A percentile compares a stretch with the other conserved stretches of the same genome.
Evolutionary conservation across 2,888 invertebrate species (phyloP).

Genomic region (Omphaloscelis lunosa): DNA sequence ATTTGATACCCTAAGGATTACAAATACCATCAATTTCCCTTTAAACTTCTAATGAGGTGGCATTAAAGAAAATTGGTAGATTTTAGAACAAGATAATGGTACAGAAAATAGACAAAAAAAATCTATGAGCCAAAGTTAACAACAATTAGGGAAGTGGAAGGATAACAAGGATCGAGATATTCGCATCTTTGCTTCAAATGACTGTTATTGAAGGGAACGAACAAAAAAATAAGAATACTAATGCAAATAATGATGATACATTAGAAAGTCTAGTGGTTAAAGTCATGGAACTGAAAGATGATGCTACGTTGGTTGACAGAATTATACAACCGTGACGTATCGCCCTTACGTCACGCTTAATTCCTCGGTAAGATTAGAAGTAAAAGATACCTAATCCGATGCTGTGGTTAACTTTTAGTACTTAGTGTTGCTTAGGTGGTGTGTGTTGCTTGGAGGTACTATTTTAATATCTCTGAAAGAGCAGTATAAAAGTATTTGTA

Average conservation of each 20-base stretch:
- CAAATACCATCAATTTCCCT: slow-evolving; percentile 76
- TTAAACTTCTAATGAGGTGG: slow-evolving; percentile 67
- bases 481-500: background rate
- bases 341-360: slow-evolving; percentile 53
- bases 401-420: slow-evolving; percentile 49
- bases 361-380: slow-evolving; percentile 54
- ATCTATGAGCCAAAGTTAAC: background rate
- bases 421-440: slow-evolving; percentile 1
- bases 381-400: slow-evolving; percentile 38
- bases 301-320: slow-evolving; percentile 18
- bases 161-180: too few species aligned
- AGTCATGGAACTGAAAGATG: slow-evolving; percentile 25
- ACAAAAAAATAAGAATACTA: too few species aligned
- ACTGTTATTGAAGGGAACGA: too few species aligned
- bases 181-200: too few species aligned
- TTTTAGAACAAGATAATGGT: background rate
- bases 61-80: slow-evolving; percentile 42
- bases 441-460: background rate
- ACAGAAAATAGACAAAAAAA: background rate
- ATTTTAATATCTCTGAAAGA: background rate
- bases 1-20: slow-evolving; percentile 68
- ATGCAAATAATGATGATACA: too few species aligned
- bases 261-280: background rate
- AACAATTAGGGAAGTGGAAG: too few species aligned
- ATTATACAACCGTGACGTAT: slow-evolving; percentile 50